phyloP scores from a whole-genome alignment of 2,888 invertebrate species.

The Ametastegia equiseti region DNA sequence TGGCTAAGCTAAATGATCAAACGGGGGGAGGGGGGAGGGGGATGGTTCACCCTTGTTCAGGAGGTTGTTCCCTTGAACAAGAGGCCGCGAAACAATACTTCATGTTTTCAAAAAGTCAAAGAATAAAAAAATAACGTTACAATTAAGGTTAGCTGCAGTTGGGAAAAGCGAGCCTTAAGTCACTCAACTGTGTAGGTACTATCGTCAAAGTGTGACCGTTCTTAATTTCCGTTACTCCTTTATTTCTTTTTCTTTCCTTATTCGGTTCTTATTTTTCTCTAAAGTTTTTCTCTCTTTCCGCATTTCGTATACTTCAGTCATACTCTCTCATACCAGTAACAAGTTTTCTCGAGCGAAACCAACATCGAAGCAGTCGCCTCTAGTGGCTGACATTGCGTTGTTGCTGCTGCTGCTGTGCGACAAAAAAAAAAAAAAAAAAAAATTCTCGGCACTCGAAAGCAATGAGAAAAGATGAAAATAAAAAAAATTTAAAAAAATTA shows the following conservation, averaged over 20 bases:
- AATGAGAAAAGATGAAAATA: too few relatives aligned
- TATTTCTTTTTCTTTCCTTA: not conserved
- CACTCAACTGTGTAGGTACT: not conserved
- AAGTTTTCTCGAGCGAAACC: slow-evolving; percentile 18
- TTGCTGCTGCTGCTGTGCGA: too few relatives aligned
- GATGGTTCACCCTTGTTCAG: too few relatives aligned
- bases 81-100: too few relatives aligned
- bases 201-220: slow-evolving; percentile 27
- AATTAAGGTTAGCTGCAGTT: too few relatives aligned
- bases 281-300: not conserved
- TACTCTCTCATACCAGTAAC: too few relatives aligned
- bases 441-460: not conserved
- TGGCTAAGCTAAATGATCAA: slow-evolving; percentile 59
- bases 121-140: too few relatives aligned
- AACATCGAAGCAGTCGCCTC: slow-evolving; percentile 4
- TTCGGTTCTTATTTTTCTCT: not conserved
- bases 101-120: too few relatives aligned
- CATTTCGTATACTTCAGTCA: slow-evolving; percentile 7
- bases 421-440: too few relatives aligned
- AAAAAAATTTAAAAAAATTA: too few relatives aligned
- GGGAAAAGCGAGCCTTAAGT: not conserved
- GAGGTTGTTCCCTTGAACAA: too few relatives aligned
- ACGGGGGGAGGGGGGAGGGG: too few relatives aligned
- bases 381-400: not conserved
- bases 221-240: slow-evolving; percentile 22